Conservation (phyloP, 2,888 invertebrate species). For the Caenorhabditis sp. region DNA sequence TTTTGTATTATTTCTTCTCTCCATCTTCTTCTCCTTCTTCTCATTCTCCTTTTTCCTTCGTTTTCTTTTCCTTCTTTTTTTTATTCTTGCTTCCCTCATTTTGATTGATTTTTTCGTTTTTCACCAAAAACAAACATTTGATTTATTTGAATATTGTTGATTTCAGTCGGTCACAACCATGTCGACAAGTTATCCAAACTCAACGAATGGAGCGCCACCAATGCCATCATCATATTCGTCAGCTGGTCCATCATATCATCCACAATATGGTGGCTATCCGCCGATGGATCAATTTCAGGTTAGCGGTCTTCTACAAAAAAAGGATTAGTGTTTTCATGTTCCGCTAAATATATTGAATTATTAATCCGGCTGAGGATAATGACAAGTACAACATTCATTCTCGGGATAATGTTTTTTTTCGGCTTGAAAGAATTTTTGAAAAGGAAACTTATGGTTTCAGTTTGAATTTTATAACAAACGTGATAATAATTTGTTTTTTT, state of each 20-base stretch:
- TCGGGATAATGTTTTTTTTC: background rate
- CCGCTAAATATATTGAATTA: background rate
- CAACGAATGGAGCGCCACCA: slow-evolving; percentile 26
- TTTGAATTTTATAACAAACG: too few species aligned
- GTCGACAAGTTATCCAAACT: slow-evolving; percentile 42
- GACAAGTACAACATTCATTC: background rate
- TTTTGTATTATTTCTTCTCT: background rate
- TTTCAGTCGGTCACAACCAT: slow-evolving; percentile 10
- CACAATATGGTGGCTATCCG: background rate
- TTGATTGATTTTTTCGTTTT: background rate
- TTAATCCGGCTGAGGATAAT: background rate
- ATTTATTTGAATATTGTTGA: background rate
- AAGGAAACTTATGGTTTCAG: too few species aligned
- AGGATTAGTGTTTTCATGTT: background rate
- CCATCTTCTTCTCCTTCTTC: background rate
- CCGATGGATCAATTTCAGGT: slow-evolving; percentile 5
- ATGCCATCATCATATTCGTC: slow-evolving; percentile 20
- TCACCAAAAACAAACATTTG: background rate
- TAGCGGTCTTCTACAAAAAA: too few species aligned
- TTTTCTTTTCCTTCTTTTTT: background rate
- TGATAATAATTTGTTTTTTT: too few species aligned
- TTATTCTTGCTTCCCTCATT: background rate
- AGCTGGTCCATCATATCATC: slow-evolving; percentile 3
- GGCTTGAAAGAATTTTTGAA: too few species aligned
- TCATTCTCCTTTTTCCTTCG: background rate